Conservation (phyloP, 2,797 vertebrate genomes). For the Notolepis coatsorum region DNA sequence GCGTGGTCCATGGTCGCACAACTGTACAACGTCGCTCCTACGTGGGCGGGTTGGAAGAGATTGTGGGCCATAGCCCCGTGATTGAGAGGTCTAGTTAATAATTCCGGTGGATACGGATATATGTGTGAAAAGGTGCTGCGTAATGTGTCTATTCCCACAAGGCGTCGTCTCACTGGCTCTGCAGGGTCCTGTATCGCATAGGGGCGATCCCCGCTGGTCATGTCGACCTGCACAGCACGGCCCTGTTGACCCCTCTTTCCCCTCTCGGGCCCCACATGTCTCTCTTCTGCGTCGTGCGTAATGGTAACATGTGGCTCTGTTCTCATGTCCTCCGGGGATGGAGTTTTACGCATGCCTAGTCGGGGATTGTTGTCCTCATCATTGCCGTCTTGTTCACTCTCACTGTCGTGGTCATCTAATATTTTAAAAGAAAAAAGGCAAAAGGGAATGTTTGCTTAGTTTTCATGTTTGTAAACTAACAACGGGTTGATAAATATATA, state of each 20-base stretch:
- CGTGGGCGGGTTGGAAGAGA: slow-evolving; percentile 79
- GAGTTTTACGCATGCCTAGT: slow-evolving; percentile 71
- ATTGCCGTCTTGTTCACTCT: slow-evolving; percentile 81
- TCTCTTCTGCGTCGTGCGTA: slow-evolving; percentile 45
- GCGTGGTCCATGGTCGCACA: slow-evolving; percentile 75
- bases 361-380: slow-evolving; percentile 61
- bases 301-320: slow-evolving; percentile 45
- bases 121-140: slow-evolving; percentile 70
- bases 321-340: slow-evolving; percentile 68
- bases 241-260: slow-evolving; percentile 75
- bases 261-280: slow-evolving; percentile 56
- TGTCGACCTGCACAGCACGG: slow-evolving; percentile 59
- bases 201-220: slow-evolving; percentile 67
- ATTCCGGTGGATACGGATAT: slow-evolving; percentile 75
- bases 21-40: slow-evolving; percentile 82
- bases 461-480: neutral
- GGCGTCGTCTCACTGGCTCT: slow-evolving; percentile 65
- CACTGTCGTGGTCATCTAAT: slow-evolving; percentile 84
- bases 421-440: neutral
- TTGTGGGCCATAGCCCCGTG: slow-evolving; percentile 70
- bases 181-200: slow-evolving; percentile 49
- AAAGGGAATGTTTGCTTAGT: neutral
- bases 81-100: slow-evolving; percentile 77
- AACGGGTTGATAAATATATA: neutral
- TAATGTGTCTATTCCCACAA: slow-evolving; percentile 75